Evolutionary conservation across 2,113 vertebrate genomes (phyloP).

Genomic region (Syngnathus typhle): DNA sequence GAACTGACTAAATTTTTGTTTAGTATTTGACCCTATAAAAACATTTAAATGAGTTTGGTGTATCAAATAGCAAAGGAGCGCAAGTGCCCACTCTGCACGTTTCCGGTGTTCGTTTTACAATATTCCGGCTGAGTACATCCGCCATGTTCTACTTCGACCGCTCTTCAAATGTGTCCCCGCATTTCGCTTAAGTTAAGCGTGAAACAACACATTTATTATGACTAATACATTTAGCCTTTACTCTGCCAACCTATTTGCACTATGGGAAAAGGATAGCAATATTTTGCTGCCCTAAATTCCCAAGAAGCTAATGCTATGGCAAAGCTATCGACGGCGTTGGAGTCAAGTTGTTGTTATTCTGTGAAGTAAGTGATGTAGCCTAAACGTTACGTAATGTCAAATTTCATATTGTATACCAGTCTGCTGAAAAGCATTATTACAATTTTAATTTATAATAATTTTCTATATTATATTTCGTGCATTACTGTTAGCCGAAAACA

Average conservation of each 20-base stretch:
- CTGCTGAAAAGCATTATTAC: slow-evolving; percentile 27
- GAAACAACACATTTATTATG: no score
- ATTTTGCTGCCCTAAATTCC: not conserved
- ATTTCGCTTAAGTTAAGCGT: not conserved
- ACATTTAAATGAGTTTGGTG: not conserved
- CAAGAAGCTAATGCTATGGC: slow-evolving; percentile 5
- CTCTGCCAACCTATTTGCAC: not conserved
- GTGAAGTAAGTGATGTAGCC: not conserved
- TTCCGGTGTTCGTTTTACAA: not conserved
- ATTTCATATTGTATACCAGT: not conserved
- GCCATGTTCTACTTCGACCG: not conserved
- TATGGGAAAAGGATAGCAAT: not conserved
- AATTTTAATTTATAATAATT: no score
- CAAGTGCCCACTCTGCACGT: not conserved
- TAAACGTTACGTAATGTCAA: not conserved
- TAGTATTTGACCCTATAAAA: not conserved
- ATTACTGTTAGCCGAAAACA: not conserved
- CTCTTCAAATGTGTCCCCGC: not conserved
- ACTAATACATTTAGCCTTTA: not conserved
- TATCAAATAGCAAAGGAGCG: not conserved
- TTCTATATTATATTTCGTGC: no score
- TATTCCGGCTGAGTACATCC: not conserved
- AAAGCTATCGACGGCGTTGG: not conserved
- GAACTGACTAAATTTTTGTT: no score
- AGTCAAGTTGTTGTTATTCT: not conserved